Evolutionary conservation across 2,113 vertebrate genomes (phyloP), one percentile per base, ranked within the genome.

Genomic region (Neoarius graeffei): DNA sequence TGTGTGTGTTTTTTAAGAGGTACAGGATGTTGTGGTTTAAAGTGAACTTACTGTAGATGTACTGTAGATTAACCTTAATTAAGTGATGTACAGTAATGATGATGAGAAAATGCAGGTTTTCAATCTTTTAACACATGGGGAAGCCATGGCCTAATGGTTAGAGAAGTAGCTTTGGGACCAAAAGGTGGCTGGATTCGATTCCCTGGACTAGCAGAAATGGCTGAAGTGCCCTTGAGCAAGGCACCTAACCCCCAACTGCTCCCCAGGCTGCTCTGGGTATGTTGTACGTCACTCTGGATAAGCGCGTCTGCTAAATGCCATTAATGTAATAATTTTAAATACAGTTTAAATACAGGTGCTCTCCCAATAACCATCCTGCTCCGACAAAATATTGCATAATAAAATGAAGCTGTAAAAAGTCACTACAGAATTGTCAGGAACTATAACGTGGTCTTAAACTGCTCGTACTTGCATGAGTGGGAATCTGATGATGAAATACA

Each of bases 1-100:
- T 67, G 9, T 73, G 64, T 30, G 9, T 73, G 64, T 20, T 66
- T 66, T 27, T 30, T 71, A 66, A 59, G 35, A 54, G 27, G 27
- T 56, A 81, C 52, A 57, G 66, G 86, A 42, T 73, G 27, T 48
- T 57, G 64, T 48, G 48, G 64, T 74, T 85, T 56, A 14, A 30
- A 81, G 27, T 42, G 19, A 57, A 23, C 19, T n/a, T 86, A 66
- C 42, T 86, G 85, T 80, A 80, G 60, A 42, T 19, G 35, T 25
- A 81, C 80, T 81, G 56, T 81, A 6, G 77, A 60, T 9, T 59
- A 60, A 42, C 1, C 17, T 60, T 35, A 23, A 56, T 30, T 81
- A 60, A 0, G 7, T 80, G 50, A 57, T 3, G 13, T 27, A n/a
- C n/a, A n/a, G n/a, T n/a, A 35, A 59, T 35, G 35, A 60, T 23